Evolutionary conservation across 1,140 invertebrate genomes (phyloP), one percentile per base, ranked within the genome.

Genomic region (Caenorhabditis briggsae): DNA sequence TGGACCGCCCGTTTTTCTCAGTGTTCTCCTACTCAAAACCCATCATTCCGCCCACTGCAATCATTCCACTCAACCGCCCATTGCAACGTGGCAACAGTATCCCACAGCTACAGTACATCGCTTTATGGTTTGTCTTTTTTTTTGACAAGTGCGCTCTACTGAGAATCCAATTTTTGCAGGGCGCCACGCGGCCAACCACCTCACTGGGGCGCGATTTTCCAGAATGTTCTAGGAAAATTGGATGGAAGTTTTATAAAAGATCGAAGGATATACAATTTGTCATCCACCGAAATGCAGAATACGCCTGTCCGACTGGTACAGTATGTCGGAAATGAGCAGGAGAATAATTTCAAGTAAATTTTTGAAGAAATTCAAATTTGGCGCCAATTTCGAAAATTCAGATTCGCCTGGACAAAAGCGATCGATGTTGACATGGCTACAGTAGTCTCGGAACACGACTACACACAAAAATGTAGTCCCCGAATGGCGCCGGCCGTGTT

Each of bases 301-400:
- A 70, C 74, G 6, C 70, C 70, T 0, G 70, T 74, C 0, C 74
- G 85, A 9, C 48, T 86, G 7, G 18, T 86, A 48, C 85, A 86
- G 61, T 86, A 86, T 41, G 85, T 86, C 70, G 85, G 85, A 18
- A 82, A 70, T 20, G 64, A 70, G 14, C 53, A 53, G 50, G 56
- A 58, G 12, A 86, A 86, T 33, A 86, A 86, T 86, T 86, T 86
- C 43, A 86, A 86, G 85, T 86, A 18, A 14, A 58, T 64, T 8
- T 8, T 43, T 43, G 11, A n/a, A 18, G n/a, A n/a, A n/a, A n/a
- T n/a, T n/a, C n/a, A n/a, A n/a, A n/a, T 0, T 25, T 5, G 25
- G 5, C 0, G 3, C 8, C 20, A 20, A 33, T 65, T 70, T 12
- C 9, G 5, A 20, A 64, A 14, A 23, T 86, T 8, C 25, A 86